Conservation (phyloP, 2,888 invertebrate species). For the Helicoverpa assulta region DNA sequence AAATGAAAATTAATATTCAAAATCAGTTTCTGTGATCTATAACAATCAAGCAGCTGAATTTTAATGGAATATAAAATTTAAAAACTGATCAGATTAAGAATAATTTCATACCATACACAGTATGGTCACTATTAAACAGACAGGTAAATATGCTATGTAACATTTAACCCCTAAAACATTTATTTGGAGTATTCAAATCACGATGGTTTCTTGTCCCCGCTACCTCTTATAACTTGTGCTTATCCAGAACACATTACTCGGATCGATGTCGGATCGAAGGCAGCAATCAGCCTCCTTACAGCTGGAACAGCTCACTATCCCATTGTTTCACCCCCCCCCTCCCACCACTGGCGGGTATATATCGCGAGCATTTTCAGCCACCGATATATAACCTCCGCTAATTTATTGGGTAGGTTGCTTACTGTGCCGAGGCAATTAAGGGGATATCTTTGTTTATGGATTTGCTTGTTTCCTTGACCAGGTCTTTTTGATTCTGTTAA, state of each 20-base stretch:
- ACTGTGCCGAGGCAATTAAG: slow-evolving; percentile 35
- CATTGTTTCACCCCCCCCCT: slow-evolving; percentile 59
- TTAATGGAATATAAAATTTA: too few species aligned
- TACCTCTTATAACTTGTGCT: slow-evolving; percentile 9
- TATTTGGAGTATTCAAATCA: neutral
- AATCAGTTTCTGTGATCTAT: too few species aligned
- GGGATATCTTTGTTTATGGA: slow-evolving; percentile 3
- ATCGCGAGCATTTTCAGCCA: slow-evolving; percentile 60
- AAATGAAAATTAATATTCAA: too few species aligned
- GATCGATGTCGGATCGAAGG: slow-evolving; percentile 86
- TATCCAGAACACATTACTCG: slow-evolving; percentile 68
- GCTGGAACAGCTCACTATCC: slow-evolving; percentile 69
- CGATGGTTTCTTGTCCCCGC: slow-evolving; percentile 16
- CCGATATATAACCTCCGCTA: slow-evolving; percentile 26
- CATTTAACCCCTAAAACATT: too few species aligned
- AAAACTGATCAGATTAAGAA: too few species aligned
- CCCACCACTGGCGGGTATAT: slow-evolving; percentile 33
- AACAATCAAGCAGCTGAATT: too few species aligned
- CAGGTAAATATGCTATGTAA: too few species aligned
- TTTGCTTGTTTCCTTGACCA: neutral
- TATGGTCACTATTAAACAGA: too few species aligned
- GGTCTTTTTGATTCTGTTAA: neutral
- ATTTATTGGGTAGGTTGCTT: slow-evolving; percentile 29
- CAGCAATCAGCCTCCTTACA: slow-evolving; percentile 78
- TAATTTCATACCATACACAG: too few species aligned